These are phyloP conservation scores for Podabrus alpinus DNA, from an alignment of 2,888 invertebrate species.

Conservation along the genomic window DNA sequence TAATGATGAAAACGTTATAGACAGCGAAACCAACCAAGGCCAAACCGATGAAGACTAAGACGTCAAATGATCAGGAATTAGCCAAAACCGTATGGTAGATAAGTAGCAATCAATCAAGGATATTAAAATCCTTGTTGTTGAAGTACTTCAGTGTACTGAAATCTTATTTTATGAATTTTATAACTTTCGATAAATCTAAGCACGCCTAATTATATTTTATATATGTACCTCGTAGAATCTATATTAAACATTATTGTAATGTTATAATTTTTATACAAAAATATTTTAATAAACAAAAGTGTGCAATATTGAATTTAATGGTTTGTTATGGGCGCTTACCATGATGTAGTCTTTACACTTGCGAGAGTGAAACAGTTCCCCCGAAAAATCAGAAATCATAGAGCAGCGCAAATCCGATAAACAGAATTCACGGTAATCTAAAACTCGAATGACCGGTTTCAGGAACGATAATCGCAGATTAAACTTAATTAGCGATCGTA, in stretches of 20 bases:
- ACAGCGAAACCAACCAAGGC: not conserved
- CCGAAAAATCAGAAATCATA: no score
- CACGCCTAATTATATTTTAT: not conserved
- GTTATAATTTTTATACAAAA: not conserved
- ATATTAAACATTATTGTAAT: not conserved
- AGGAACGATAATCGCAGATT: no score
- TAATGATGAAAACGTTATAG: not conserved
- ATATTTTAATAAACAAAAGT: no score
- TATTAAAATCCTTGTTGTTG: not conserved
- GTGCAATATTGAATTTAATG: no score
- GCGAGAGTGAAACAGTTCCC: no score
- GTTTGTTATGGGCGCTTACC: no score
- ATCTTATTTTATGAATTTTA: not conserved
- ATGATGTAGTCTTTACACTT: no score
- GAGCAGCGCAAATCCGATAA: no score
- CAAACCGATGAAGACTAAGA: not conserved
- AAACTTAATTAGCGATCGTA: no score
- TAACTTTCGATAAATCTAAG: not conserved
- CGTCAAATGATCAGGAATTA: no score
- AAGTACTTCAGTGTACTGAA: not conserved
- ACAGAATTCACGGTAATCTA: no score
- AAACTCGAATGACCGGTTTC: no score
- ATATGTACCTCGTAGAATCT: not conserved
- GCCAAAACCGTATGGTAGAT: not conserved
- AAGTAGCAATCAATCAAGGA: not conserved